Evolutionary conservation across 2,113 vertebrate genomes (phyloP), one percentile per base, ranked within the genome.

Genomic region (Tachycineta bicolor): DNA sequence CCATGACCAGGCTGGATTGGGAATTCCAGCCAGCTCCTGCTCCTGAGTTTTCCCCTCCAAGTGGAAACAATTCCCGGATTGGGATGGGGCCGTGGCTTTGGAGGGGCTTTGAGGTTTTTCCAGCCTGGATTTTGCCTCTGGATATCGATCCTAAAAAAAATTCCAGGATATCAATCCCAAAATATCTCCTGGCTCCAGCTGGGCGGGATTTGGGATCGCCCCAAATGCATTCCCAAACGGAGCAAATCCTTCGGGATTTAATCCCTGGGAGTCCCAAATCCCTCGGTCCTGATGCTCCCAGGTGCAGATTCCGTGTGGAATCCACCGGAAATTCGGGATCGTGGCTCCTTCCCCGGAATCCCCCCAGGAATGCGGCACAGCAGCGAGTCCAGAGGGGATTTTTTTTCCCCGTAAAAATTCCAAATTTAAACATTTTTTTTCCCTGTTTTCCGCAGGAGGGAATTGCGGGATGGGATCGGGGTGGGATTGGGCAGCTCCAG

Each of bases 361-460:
- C 3, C 5, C 2, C 11, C 13, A 5, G 86, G 52, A 43, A 23
- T 0, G 11, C 9, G 84, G 29, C 22, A 13, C 5, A 12, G 43
- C 31, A 7, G 9, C 0, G 1, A 26, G 11, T 16, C 44, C 3
- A 18, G 14, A 6, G 7, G 34, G 25, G 11, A 4, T 41, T 74
- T 87, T 52, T 52, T 18, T 26, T 50, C 21, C 29, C 55, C 21
- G 4, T 26, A 74, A 53, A 26, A n/a, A 21, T 5, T 10, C 50
- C 28, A 4, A 2, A 22, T 85, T 34, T 39, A 6, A 19, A 2
- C 25, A n/a, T 5, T 15, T 56, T 78, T 16, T 4, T 9, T 5
- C 68, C 12, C 0, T 21, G 0, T 31, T 58, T 11, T 24, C 59
- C 4, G 0, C 47, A 8, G 1, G 0, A 11, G 31, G 43, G 47